Percentiles rank a stretch among this genome's conserved stretches.
These are phyloP conservation scores for Nemapogon koenigi DNA, from an alignment of 2,888 invertebrate genomes.

Conservation along the genomic window DNA sequence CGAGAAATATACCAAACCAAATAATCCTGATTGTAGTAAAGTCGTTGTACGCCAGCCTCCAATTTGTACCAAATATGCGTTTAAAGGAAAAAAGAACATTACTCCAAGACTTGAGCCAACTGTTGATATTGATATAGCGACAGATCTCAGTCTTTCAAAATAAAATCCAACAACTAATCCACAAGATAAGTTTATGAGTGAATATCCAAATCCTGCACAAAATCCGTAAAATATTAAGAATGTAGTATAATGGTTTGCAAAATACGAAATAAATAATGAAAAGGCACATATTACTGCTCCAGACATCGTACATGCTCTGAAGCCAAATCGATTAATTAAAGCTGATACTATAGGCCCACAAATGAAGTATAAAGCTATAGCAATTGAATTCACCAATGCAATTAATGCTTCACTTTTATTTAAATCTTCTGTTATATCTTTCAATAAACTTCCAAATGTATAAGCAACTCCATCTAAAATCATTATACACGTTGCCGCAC, in stretches of 20 bases:
- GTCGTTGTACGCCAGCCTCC: slow-evolving; percentile 42
- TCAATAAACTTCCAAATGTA: slow-evolving; percentile 42
- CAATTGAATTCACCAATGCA: slow-evolving; percentile 41
- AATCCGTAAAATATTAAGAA: slow-evolving; percentile 40
- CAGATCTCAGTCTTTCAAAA: slow-evolving; percentile 42
- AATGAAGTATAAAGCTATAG: slow-evolving; percentile 40
- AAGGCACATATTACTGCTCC: slow-evolving; percentile 38
- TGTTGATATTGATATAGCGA: slow-evolving; percentile 38
- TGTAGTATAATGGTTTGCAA: slow-evolving; percentile 27
- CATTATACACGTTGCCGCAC: slow-evolving; percentile 32
- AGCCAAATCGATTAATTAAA: slow-evolving; percentile 50
- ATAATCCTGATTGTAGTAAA: slow-evolving; percentile 40
- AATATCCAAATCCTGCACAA: slow-evolving; percentile 39
- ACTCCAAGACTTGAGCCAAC: slow-evolving; percentile 46
- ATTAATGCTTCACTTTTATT: slow-evolving; percentile 27
- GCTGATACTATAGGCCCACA: slow-evolving; percentile 43
- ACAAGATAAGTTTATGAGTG: slow-evolving; percentile 39
- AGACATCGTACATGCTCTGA: slow-evolving; percentile 42
- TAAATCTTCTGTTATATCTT: slow-evolving; percentile 36
- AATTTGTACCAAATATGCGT: slow-evolving; percentile 31
- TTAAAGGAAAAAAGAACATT: slow-evolving; percentile 37
- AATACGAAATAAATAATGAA: slow-evolving; percentile 36
- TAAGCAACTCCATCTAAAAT: slow-evolving; percentile 41
- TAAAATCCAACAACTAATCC: slow-evolving; percentile 49
- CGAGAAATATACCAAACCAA: slow-evolving; percentile 37